Evolutionary conservation across 1,140 invertebrate genomes (phyloP), one percentile per base, ranked within the genome.

Genomic region (Oncopodura yosiiana): DNA sequence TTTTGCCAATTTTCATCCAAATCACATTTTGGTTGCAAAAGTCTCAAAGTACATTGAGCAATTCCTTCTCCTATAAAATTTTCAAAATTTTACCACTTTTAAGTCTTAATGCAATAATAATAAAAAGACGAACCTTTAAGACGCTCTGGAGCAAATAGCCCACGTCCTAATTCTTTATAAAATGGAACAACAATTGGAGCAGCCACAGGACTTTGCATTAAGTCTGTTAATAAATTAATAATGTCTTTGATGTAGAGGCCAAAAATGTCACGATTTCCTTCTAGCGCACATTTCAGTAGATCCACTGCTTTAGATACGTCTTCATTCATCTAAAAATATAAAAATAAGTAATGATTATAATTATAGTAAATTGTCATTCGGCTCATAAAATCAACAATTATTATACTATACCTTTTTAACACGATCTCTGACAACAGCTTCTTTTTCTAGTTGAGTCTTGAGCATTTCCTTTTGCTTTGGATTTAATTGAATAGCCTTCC

Each of bases 391-490:
- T n/a, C 18, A n/a, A 18, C 27, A 6, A 36, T 14, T 16, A 30
- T 26, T 26, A 39, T 14, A 36, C 29, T 52, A 24, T 56, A 84
- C 81, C 69, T 71, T 72, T 32, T 70, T 77, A 8, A 94, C 67
- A 57, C 76, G 73, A 34, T 79, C 72, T 61, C 86, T 76, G 38
- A 91, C 86, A 1, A 75, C 76, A 53, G 76, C 75, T 71, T 98
- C 95, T 65, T 92, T 94, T 30, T 84, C 79, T 14, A 86, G 75
- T 69, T 97, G 91, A 21, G 79, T 75, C 67, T 87, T 89, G 14
- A 96, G 78, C 8, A 82, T 81, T 72, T 98, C 93, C 69, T 93
- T 84, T 69, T 99, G 94, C 71, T 96, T 96, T 12, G 86, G 81
- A 1, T 86, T 86, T 42, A 91, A 73, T 72, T 73, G 26, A 21